Percentiles rank a stretch among this genome's conserved stretches.
Conservation (phyloP, 1,140 invertebrate genomes). For the Notospermus geniculatus region DNA sequence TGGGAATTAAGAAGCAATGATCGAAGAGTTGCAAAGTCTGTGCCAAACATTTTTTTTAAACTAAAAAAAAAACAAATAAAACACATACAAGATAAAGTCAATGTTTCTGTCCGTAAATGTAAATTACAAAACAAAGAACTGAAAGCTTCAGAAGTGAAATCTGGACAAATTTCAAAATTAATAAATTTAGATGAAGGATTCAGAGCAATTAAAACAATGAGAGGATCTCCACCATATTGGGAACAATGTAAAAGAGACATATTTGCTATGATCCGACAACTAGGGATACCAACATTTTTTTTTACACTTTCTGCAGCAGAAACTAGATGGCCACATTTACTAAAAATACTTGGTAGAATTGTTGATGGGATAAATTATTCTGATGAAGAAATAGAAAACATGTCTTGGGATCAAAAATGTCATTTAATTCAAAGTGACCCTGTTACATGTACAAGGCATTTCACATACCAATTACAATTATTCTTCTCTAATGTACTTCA, state of each 20-base stretch:
- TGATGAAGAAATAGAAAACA: slow-evolving; percentile 18
- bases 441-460: slow-evolving; percentile 24
- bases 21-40: slow-evolving; percentile 19
- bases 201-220: slow-evolving; percentile 22
- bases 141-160: slow-evolving; percentile 22
- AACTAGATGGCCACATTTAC: slow-evolving; percentile 27
- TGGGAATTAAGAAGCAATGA: slow-evolving; percentile 23
- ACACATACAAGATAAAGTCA: slow-evolving; percentile 22
- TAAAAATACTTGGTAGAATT: slow-evolving; percentile 21
- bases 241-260: slow-evolving; percentile 23
- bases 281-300: slow-evolving; percentile 26
- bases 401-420: slow-evolving; percentile 23
- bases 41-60: slow-evolving; percentile 28
- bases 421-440: slow-evolving; percentile 24
- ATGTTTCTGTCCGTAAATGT: slow-evolving; percentile 20
- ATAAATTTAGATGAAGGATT: slow-evolving; percentile 27
- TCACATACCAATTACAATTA: slow-evolving; percentile 21
- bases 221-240: slow-evolving; percentile 28
- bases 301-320: slow-evolving; percentile 27
- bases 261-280: slow-evolving; percentile 30
- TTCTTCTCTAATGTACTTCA: slow-evolving; percentile 22
- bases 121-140: slow-evolving; percentile 23
- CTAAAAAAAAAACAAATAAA: slow-evolving; percentile 32
- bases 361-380: slow-evolving; percentile 13
- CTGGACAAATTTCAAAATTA: slow-evolving; percentile 14